Evolutionary conservation across 2,888 invertebrate genomes (phyloP).

Genomic region (Dastarcus helophoroides): DNA sequence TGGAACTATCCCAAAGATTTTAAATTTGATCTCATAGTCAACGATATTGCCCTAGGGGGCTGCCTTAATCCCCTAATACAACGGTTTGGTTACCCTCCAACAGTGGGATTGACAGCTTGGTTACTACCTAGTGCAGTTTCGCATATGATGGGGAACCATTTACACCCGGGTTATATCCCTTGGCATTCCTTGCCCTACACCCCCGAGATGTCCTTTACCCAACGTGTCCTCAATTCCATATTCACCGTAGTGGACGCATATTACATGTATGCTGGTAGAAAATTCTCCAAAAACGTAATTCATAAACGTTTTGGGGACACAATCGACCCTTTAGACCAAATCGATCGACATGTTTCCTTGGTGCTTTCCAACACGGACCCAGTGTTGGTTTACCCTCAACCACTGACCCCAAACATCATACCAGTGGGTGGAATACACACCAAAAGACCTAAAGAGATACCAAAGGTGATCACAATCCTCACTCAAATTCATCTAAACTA

Average conservation of each 20-base stretch:
- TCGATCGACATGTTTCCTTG: slow-evolving; percentile 22
- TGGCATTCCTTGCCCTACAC: slow-evolving; percentile 15
- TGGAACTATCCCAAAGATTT: slow-evolving; percentile 23
- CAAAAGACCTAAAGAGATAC: slow-evolving; percentile 19
- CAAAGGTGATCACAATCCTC: slow-evolving; percentile 19
- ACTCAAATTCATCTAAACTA: too few species aligned
- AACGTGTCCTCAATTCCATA: slow-evolving; percentile 19
- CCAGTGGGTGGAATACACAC: slow-evolving; percentile 31
- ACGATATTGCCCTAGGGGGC: slow-evolving; percentile 20
- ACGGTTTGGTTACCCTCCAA: slow-evolving; percentile 24
- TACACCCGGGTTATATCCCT: slow-evolving; percentile 21
- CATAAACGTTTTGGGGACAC: slow-evolving; percentile 19
- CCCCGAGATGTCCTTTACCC: slow-evolving; percentile 18
- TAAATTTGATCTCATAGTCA: slow-evolving; percentile 25
- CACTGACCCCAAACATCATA: slow-evolving; percentile 30
- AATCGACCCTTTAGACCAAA: slow-evolving; percentile 17
- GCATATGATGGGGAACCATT: slow-evolving; percentile 18
- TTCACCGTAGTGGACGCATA: slow-evolving; percentile 10
- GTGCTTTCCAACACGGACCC: slow-evolving; percentile 26
- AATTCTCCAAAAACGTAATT: too few species aligned
- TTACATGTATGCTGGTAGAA: slow-evolving; percentile 11
- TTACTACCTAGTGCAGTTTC: slow-evolving; percentile 14
- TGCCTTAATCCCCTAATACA: slow-evolving; percentile 25
- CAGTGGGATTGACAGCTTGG: slow-evolving; percentile 19
- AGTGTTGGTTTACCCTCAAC: slow-evolving; percentile 23